Base-by-base conservation (phyloP, 2,888 invertebrate genomes). In the Pterostichus madidus region DNA sequence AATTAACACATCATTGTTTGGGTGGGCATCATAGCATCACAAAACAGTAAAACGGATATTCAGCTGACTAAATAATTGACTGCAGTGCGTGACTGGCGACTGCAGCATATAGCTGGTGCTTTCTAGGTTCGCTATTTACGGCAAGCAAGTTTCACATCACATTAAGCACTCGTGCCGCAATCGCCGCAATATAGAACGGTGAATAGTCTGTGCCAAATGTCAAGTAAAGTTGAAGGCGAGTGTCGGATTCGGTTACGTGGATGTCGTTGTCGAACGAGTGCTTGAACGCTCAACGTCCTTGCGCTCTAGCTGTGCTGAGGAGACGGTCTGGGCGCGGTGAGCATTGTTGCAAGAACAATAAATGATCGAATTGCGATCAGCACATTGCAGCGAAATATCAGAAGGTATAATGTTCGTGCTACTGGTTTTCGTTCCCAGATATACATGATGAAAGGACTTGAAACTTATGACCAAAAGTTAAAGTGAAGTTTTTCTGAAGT, bases 221-320 rank as follows among this genome's bases (percentile, higher is more conserved):
- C 79, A 79, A 79, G 52, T 68, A 79, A 79, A 79, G 79, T 79
- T 79, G 79, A 79, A 79, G 79, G 79, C 64, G 39, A 79, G 46
- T 79, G 17, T 44, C 44, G 68, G 35, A 32, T 77, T 77, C 56
- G 11, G 56, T 56, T 56, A 32, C 53, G 35, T 76, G 39, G 39
- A 39, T 39, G 39, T 6, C 39, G 39, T 39, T 39, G 39, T 39
- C 39, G 39, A 39, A 39, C 39, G 39, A 39, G 39, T 39, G 39
- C 39, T 71, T 13, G 64, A 71, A 44, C 17, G 15, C 6, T 5
- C 15, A 71, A 71, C 71, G 71, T 5, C 71, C 71, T 71, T 71
- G 76, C 39, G 35, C n/a, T 39, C 35, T 17, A 44, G 44, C 46
- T 13, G 46, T 44, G 13, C 7, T 46, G 44, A 10, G 11, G 46